Evolutionary conservation across 1,140 invertebrate genomes (phyloP), one percentile per base, ranked within the genome.

Genomic region (Plectrocnemia conspersa): DNA sequence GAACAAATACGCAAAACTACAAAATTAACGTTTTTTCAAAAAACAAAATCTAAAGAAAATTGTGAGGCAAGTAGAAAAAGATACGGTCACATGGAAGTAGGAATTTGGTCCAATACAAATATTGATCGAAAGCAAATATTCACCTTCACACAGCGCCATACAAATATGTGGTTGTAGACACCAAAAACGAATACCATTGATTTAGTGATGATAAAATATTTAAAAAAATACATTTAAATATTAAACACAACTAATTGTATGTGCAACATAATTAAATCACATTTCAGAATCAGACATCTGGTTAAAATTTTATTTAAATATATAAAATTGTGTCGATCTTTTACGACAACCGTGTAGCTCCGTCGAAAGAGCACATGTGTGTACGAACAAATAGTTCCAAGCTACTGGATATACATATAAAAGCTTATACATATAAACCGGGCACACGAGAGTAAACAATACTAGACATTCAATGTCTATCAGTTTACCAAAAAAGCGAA

Each of bases 101-200:
- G 33, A 50, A 50, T 38, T 50, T 38, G 33, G 47, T 38, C 47
- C 47, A 50, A 38, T 38, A 50, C 35, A 50, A 50, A 50, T 50
- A 50, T 50, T 50, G 23, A 23, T 38, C 33, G 19, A 38, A 38
- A 13, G 47, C 35, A 50, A 50, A 50, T 38, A 38, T 38, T 38
- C 47, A 50, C 33, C 35, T 50, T 29, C 29, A 50, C 29, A 50
- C 46, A 48, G n/a, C n/a, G n/a, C 11, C 46, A 19, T 48, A 50
- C 47, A 50, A 27, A 27, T 35, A 48, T 21, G 36, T 36, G 32
- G 46, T 35, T 48, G n/a, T n/a, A n/a, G n/a, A n/a, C n/a, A n/a
- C n/a, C n/a, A n/a, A n/a, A n/a, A n/a, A n/a, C n/a, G n/a, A n/a
- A n/a, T n/a, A n/a, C n/a, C n/a, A n/a, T n/a, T n/a, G n/a, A n/a